These are phyloP conservation scores for Agraylea sexmaculata DNA, from an alignment of 1,140 invertebrate genomes.

Conservation along the genomic window DNA sequence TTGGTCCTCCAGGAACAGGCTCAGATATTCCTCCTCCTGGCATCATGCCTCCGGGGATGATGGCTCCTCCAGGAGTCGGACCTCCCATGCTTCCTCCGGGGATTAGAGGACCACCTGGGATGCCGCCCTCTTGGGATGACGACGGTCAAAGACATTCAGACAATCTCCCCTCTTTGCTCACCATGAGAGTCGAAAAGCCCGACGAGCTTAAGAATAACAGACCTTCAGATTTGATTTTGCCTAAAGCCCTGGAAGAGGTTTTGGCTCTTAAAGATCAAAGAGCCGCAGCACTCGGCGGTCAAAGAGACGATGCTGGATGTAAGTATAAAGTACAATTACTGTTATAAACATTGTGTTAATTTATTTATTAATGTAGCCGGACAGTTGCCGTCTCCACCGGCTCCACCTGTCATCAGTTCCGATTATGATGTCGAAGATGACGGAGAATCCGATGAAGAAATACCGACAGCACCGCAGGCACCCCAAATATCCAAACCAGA, in stretches of 20 bases:
- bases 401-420: constrained; percentile 40
- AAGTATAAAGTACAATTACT: not conserved
- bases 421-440: constrained; percentile 49
- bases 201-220: constrained; percentile 35
- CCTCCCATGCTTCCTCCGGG: constrained; percentile 18
- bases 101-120: constrained; percentile 22
- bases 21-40: too few relatives aligned
- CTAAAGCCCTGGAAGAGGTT: constrained; percentile 77
- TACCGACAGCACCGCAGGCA: constrained; percentile 30
- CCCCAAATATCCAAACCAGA: constrained; percentile 36
- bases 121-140: constrained; percentile 8
- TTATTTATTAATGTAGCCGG: not conserved
- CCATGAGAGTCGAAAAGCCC: constrained; percentile 47
- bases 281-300: constrained; percentile 61
- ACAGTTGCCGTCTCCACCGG: constrained; percentile 24
- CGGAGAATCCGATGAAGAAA: constrained; percentile 39
- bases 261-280: constrained; percentile 76
- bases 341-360: not conserved
- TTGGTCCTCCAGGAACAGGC: constrained; percentile 20
- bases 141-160: constrained; percentile 18
- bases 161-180: constrained; percentile 39
- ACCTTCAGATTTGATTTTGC: constrained; percentile 47
- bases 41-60: constrained; percentile 27
- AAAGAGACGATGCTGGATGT: constrained; percentile 17
- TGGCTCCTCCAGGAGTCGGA: constrained; percentile 14